phyloP scores from a whole-genome alignment of 1,140 invertebrate species.

The Laupala kohalensis region DNA sequence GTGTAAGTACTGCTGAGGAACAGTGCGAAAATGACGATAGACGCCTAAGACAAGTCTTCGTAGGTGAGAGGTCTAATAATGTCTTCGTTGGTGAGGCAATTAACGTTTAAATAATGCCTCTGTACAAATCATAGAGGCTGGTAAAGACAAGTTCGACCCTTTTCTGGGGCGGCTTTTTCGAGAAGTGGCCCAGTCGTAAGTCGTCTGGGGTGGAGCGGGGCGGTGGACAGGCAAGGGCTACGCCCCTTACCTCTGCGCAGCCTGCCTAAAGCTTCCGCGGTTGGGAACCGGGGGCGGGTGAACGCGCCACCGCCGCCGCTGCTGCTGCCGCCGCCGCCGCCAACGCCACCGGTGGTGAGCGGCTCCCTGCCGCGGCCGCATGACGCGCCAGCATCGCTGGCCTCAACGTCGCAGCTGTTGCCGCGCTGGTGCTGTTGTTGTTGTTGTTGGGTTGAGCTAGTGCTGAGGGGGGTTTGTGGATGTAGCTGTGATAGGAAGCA shows the following conservation, averaged over 20 bases:
- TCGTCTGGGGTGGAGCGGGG: no score
- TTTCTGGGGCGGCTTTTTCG: no score
- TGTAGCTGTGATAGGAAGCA: conserved; percentile 31
- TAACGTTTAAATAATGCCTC: no score
- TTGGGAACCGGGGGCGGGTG: conserved; percentile 2
- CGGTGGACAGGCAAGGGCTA: not conserved
- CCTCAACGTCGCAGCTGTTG: not conserved
- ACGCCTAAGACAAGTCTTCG: no score
- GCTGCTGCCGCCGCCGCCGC: conserved; percentile 8
- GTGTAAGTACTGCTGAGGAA: no score
- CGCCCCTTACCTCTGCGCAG: conserved; percentile 12
- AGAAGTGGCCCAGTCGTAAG: no score
- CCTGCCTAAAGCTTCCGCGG: conserved; percentile 12
- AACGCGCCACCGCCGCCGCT: not conserved
- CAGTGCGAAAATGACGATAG: no score
- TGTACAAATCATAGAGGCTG: no score
- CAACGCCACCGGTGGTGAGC: conserved; percentile 19
- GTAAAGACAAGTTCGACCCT: no score
- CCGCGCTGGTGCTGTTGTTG: no score
- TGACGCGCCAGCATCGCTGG: conserved; percentile 28
- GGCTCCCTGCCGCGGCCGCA: conserved; percentile 22
- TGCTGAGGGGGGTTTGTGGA: conserved; percentile 14
- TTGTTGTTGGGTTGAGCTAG: conserved; percentile 21
- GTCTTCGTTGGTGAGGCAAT: no score
- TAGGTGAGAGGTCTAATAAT: no score